Percentiles rank a stretch among this genome's conserved stretches.
These are phyloP conservation scores for Thysanoteuthis rhombus DNA, from an alignment of 2,888 invertebrate genomes.

Conservation along the genomic window DNA sequence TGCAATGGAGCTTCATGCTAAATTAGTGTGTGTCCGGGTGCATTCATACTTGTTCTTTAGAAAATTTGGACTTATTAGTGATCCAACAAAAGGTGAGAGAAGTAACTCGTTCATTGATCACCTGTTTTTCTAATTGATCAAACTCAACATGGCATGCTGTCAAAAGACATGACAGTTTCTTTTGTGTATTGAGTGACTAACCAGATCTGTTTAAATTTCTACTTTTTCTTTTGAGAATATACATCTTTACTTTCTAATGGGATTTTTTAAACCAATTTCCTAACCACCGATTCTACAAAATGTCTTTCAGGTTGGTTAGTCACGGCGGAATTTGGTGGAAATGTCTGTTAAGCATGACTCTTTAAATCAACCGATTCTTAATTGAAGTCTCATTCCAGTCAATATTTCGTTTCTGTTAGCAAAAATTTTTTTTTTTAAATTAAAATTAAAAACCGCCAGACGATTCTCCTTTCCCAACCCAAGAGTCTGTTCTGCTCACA, in stretches of 20 bases:
- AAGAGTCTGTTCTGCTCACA: neutral
- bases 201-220: neutral
- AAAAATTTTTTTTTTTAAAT: neutral
- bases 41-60: too few species aligned
- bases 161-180: too few species aligned
- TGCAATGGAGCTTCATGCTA: too few species aligned
- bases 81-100: too few species aligned
- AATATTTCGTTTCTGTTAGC: neutral
- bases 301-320: neutral
- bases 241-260: neutral
- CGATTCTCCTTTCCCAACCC: neutral
- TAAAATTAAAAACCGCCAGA: neutral
- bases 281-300: neutral
- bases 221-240: neutral
- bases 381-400: neutral
- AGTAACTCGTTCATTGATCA: too few species aligned
- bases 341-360: neutral
- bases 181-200: too few species aligned
- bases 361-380: neutral
- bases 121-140: too few species aligned
- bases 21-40: too few species aligned
- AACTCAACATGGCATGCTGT: too few species aligned
- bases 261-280: neutral
- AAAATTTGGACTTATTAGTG: too few species aligned
- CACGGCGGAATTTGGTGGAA: neutral